Percentiles rank a stretch among this genome's conserved stretches.
These are phyloP conservation scores for Acrocephalus kingi DNA, from an alignment of 2,113 vertebrate species.

Conservation along the genomic window DNA sequence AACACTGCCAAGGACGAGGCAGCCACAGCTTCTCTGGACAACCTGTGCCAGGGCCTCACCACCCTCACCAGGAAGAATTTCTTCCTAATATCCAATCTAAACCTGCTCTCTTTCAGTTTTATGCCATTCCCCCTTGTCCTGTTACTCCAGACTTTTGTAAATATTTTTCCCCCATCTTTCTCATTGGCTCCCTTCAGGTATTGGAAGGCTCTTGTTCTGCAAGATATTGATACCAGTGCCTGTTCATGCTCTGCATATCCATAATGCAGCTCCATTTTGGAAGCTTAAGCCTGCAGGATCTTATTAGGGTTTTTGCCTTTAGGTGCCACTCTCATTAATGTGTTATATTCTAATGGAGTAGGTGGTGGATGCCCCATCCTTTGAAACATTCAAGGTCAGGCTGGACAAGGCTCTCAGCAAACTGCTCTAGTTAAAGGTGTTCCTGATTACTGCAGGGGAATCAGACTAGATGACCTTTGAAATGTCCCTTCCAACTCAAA, in stretches of 20 bases:
- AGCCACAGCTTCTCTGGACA: not conserved
- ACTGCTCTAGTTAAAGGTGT: not conserved
- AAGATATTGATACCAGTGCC: not conserved
- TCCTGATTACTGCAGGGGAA: not conserved
- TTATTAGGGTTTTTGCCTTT: not conserved
- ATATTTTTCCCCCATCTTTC: not conserved
- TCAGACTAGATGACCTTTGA: not conserved
- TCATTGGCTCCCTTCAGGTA: not conserved
- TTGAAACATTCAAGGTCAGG: not conserved
- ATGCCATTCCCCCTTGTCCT: not conserved
- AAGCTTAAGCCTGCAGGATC: not conserved
- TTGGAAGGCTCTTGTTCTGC: not conserved
- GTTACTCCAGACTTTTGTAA: not conserved
- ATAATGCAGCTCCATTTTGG: not conserved
- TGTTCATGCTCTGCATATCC: not conserved
- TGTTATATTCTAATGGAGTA: not conserved
- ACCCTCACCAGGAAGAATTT: accelerated
- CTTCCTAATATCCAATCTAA: not conserved
- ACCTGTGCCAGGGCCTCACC: not conserved
- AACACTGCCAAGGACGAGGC: not conserved
- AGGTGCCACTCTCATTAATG: not conserved
- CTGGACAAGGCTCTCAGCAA: not conserved
- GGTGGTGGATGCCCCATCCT: not conserved
- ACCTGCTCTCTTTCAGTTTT: not conserved
- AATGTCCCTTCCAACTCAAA: not conserved